Evolutionary conservation across 2,113 vertebrate species (phyloP).

Genomic region (Zosterops borbonicus): DNA sequence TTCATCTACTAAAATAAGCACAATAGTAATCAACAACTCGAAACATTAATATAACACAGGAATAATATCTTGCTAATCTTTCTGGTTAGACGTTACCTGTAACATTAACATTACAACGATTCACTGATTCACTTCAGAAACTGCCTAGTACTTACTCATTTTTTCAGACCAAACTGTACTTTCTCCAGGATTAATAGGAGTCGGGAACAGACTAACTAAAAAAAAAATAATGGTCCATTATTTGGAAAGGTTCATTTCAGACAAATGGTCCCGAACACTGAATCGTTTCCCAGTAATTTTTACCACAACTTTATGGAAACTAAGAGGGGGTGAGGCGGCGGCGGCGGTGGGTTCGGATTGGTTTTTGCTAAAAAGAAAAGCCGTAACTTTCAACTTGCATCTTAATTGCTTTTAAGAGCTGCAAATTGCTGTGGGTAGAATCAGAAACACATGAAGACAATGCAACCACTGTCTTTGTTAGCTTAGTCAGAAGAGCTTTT

Average conservation of each 20-base stretch:
- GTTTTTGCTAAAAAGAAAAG: neutral
- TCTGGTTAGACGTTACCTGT: neutral
- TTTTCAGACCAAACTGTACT: neutral
- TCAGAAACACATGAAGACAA: neutral
- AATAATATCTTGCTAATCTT: neutral
- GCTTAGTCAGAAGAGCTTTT: neutral
- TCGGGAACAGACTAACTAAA: neutral
- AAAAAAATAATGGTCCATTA: neutral
- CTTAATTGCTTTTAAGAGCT: neutral
- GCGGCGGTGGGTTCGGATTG: neutral
- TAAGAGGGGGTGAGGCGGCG: accelerated
- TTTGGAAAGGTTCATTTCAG: neutral
- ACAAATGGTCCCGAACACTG: neutral
- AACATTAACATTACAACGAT: neutral
- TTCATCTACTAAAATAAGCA: neutral
- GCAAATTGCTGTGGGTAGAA: neutral
- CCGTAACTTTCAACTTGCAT: neutral
- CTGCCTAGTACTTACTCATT: neutral
- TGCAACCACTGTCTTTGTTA: neutral
- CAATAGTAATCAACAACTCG: neutral
- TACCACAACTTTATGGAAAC: neutral
- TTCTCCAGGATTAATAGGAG: neutral
- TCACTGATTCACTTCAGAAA: neutral
- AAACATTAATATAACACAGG: neutral
- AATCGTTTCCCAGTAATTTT: neutral